These are phyloP conservation scores for Poecilia wingei DNA, from an alignment of 2,797 vertebrate species.

Conservation along the genomic window DNA sequence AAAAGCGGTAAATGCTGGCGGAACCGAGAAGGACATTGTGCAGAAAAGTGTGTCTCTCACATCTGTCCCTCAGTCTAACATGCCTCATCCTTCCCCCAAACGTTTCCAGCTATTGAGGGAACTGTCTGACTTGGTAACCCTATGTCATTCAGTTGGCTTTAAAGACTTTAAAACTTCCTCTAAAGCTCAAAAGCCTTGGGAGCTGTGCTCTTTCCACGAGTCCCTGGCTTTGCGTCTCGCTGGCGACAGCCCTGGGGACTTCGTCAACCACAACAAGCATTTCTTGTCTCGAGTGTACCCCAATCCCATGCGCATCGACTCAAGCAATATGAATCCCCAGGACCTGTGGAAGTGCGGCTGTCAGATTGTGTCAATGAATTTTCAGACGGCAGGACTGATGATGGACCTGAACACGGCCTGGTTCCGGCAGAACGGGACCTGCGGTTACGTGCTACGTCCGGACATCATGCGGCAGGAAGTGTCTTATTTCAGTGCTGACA, in stretches of 20 bases:
- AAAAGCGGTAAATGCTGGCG: conserved; percentile 58
- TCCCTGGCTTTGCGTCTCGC: conserved; percentile 87
- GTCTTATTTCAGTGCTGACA: conserved; percentile 93
- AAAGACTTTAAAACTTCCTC: conserved; percentile 88
- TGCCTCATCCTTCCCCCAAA: conserved; percentile 59
- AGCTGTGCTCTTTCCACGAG: conserved; percentile 91
- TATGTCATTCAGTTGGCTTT: conserved; percentile 89
- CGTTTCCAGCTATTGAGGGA: conserved; percentile 84
- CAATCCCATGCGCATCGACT: conserved; percentile 90
- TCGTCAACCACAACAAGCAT: conserved; percentile 94
- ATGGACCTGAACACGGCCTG: conserved; percentile 95
- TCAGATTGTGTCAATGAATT: conserved; percentile 96
- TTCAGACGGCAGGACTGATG: conserved; percentile 93
- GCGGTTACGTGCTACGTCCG: conserved; percentile 91
- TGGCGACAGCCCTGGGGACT: conserved; percentile 87
- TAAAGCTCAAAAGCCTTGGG: conserved; percentile 89
- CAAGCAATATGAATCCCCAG: conserved; percentile 95
- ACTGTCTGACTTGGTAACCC: conserved; percentile 89
- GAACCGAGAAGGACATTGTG: conserved; percentile 55
- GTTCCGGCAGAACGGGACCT: conserved; percentile 94
- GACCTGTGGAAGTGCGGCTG: conserved; percentile 96
- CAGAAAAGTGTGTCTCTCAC: conserved; percentile 63
- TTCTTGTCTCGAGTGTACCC: conserved; percentile 91
- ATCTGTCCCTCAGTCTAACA: conserved; percentile 27
- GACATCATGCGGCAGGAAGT: conserved; percentile 95